Evolutionary conservation across 2,888 invertebrate genomes (phyloP).

Genomic region (Phyto melanocephala): DNA sequence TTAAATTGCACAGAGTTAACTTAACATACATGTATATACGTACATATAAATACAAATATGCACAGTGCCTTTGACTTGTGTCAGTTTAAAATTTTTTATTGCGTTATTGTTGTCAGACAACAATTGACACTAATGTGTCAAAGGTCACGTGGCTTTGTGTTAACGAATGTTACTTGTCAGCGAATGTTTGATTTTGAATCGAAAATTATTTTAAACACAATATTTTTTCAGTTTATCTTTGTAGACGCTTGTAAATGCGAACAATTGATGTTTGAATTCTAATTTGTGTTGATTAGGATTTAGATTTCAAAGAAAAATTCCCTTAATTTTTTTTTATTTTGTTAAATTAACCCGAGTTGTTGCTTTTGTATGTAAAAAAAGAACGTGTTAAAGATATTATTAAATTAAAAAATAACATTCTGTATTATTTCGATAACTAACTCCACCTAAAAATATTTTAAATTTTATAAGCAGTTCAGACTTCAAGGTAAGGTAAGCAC

Average conservation of each 20-base stretch:
- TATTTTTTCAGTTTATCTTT: neutral
- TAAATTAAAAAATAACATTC: too few relatives aligned
- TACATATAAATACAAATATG: neutral
- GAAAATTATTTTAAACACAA: conserved; percentile 35
- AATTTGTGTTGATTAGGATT: neutral
- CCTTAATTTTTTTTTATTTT: neutral
- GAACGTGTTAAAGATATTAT: too few relatives aligned
- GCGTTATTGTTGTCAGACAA: conserved; percentile 57
- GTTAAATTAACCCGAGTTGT: neutral
- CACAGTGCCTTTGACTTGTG: conserved; percentile 39
- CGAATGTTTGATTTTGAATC: conserved; percentile 29
- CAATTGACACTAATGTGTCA: conserved; percentile 77
- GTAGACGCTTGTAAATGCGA: neutral
- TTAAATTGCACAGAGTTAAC: conserved; percentile 67
- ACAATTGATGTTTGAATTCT: neutral
- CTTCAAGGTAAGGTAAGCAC: too few relatives aligned
- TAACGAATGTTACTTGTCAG: conserved; percentile 56
- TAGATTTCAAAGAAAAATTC: conserved; percentile 6
- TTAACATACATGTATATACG: conserved; percentile 57
- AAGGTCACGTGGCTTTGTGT: conserved; percentile 76
- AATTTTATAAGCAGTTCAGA: too few relatives aligned
- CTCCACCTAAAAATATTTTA: too few relatives aligned
- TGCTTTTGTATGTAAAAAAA: too few relatives aligned
- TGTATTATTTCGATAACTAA: too few relatives aligned
- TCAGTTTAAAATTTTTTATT: conserved; percentile 64